phyloP scores from a whole-genome alignment of 37 sponge, comb jelly and placozoan species.

The Agelas oroides region DNA sequence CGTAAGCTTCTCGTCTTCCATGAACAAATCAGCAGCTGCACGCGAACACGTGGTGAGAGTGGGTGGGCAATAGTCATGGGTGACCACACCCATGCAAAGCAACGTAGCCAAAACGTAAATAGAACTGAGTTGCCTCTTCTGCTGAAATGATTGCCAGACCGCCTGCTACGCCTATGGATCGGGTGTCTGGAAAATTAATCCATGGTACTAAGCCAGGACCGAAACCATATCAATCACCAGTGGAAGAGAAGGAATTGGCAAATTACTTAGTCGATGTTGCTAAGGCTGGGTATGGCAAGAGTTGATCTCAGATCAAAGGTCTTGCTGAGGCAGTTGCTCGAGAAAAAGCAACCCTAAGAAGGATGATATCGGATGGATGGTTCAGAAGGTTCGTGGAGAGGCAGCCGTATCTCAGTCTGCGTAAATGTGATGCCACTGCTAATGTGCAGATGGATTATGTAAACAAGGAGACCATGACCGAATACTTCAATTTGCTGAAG shows the following conservation, averaged over 20 bases:
- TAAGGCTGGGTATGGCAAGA: slow-evolving; percentile 15
- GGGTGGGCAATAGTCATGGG: too few relatives aligned
- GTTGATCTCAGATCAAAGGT: neutral
- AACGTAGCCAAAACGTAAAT: too few relatives aligned
- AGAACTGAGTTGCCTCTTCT: too few relatives aligned
- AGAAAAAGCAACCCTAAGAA: too few relatives aligned
- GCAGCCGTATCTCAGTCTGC: slow-evolving; percentile 14
- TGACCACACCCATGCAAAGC: too few relatives aligned
- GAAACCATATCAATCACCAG: neutral
- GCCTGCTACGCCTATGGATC: too few relatives aligned
- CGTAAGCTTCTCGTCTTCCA: too few relatives aligned
- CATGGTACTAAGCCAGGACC: slow-evolving; percentile 32
- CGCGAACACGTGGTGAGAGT: too few relatives aligned
- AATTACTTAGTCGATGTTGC: neutral
- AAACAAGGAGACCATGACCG: slow-evolving; percentile 19
- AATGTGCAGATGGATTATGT: slow-evolving; percentile 20
- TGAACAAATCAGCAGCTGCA: too few relatives aligned
- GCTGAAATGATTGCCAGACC: too few relatives aligned
- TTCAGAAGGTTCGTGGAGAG: slow-evolving; percentile 1
- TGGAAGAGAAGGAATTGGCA: slow-evolving; percentile 23
- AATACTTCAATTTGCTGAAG: slow-evolving; percentile 46
- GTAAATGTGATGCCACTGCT: neutral
- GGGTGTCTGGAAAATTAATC: neutral
- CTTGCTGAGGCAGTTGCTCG: too few relatives aligned
- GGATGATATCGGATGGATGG: slow-evolving; percentile 19